A percentile compares a stretch with the other conserved stretches of the same genome.
phyloP scores from a whole-genome alignment of 2,888 invertebrate genomes.

The Tinea semifulvella region DNA sequence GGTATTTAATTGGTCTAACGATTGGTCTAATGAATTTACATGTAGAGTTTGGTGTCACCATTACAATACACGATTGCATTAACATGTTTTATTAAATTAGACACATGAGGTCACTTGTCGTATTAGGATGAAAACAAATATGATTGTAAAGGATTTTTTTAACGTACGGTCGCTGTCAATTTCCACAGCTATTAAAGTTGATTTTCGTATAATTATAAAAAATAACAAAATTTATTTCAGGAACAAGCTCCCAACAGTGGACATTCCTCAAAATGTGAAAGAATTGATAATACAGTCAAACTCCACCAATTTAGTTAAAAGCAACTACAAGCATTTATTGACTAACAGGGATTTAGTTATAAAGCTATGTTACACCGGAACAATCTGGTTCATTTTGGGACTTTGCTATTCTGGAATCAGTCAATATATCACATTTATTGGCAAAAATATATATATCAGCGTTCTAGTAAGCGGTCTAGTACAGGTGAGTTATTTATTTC shows the following conservation, averaged over 20 bases:
- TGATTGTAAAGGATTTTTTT: too few relatives aligned
- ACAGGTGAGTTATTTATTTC: conserved; percentile 28
- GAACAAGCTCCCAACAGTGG: conserved; percentile 27
- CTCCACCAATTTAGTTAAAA: background rate
- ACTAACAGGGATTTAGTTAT: conserved; percentile 29
- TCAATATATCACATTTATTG: conserved; percentile 33
- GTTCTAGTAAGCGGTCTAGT: conserved; percentile 30
- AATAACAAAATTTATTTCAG: too few relatives aligned
- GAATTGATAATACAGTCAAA: conserved; percentile 23
- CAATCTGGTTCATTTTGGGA: conserved; percentile 32
- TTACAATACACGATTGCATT: too few relatives aligned
- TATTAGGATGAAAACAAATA: too few relatives aligned
- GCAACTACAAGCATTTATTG: conserved; percentile 29
- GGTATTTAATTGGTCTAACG: too few relatives aligned
- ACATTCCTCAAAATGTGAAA: conserved; percentile 29
- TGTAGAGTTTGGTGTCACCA: too few relatives aligned
- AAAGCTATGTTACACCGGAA: conserved; percentile 26
- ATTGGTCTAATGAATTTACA: too few relatives aligned
- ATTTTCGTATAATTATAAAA: too few relatives aligned
- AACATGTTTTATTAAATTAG: too few relatives aligned
- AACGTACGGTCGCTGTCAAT: too few relatives aligned
- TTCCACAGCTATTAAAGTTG: too few relatives aligned
- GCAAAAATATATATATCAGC: conserved; percentile 29
- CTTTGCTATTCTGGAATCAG: conserved; percentile 34
- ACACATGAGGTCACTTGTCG: too few relatives aligned